These are phyloP conservation scores for Actinopyga echinites DNA, from an alignment of 53 echinoderm and acorn worm species.

Conservation along the genomic window DNA sequence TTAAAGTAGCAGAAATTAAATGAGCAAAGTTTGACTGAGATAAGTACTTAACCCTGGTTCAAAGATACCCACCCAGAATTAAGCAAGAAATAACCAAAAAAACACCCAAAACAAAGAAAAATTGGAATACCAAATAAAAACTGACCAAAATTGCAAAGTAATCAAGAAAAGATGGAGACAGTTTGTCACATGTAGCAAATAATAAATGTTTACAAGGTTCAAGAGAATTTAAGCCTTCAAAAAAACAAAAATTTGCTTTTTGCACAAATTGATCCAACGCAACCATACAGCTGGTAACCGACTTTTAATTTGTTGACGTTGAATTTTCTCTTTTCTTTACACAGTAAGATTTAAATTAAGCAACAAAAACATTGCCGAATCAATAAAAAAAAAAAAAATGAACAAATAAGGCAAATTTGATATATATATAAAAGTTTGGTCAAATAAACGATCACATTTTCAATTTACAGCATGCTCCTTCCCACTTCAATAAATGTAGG, in stretches of 20 bases:
- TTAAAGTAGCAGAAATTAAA: too few relatives aligned
- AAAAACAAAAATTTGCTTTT: background rate
- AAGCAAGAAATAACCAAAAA: background rate
- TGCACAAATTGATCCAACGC: too few relatives aligned
- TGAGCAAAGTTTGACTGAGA: background rate
- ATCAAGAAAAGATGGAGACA: conserved; percentile 2
- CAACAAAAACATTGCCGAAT: too few relatives aligned
- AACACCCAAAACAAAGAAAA: background rate
- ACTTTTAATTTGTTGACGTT: too few relatives aligned
- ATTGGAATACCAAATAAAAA: conserved; percentile 35
- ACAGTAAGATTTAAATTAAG: too few relatives aligned
- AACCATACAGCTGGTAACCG: too few relatives aligned
- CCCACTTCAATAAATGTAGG: too few relatives aligned
- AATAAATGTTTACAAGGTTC: conserved; percentile 19
- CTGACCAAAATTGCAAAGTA: conserved; percentile 9
- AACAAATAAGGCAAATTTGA: conserved; percentile 28
- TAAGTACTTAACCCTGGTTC: conserved; percentile 26
- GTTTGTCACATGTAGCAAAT: background rate
- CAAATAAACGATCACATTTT: conserved; percentile 6
- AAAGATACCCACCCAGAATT: conserved; percentile 25
- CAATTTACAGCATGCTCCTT: conserved; percentile 15
- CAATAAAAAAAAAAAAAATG: background rate
- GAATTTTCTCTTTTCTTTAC: too few relatives aligned
- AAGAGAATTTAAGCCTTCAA: background rate
- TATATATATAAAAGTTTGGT: conserved; percentile 17